Conservation (phyloP, 2,797 vertebrate genomes). For the Acropternis orthonyx region DNA sequence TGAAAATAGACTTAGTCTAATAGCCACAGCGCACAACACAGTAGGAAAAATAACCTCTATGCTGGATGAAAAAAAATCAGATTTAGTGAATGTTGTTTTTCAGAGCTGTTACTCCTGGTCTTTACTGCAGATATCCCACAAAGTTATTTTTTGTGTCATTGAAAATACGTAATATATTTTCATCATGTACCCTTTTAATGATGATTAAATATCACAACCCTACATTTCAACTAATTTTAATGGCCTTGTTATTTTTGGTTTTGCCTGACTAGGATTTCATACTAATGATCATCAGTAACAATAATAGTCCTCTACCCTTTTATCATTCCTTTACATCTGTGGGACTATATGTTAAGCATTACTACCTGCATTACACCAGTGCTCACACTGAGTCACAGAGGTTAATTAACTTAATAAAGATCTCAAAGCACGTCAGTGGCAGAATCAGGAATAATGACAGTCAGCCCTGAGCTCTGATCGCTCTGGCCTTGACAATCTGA, state of each 20-base stretch:
- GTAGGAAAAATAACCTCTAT: background rate
- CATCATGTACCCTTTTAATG: slow-evolving; percentile 27
- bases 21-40: background rate
- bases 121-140: background rate
- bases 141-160: background rate
- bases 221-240: slow-evolving; percentile 42
- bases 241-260: slow-evolving; percentile 56
- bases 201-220: slow-evolving; percentile 34
- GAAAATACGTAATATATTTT: slow-evolving; percentile 51
- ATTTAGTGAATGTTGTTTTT: background rate
- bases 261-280: slow-evolving; percentile 46
- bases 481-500: background rate
- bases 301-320: slow-evolving; percentile 39
- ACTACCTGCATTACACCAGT: slow-evolving; percentile 34
- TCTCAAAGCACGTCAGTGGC: background rate
- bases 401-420: slow-evolving; percentile 63
- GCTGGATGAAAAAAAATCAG: background rate
- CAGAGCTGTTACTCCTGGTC: background rate
- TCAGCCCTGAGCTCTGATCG: background rate
- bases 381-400: slow-evolving; percentile 43
- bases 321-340: slow-evolving; percentile 44
- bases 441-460: background rate
- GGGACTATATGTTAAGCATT: background rate
- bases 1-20: background rate
- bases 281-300: slow-evolving; percentile 40